Evolutionary conservation across 2,888 invertebrate genomes (phyloP).

Genomic region (Eristalis tenax): DNA sequence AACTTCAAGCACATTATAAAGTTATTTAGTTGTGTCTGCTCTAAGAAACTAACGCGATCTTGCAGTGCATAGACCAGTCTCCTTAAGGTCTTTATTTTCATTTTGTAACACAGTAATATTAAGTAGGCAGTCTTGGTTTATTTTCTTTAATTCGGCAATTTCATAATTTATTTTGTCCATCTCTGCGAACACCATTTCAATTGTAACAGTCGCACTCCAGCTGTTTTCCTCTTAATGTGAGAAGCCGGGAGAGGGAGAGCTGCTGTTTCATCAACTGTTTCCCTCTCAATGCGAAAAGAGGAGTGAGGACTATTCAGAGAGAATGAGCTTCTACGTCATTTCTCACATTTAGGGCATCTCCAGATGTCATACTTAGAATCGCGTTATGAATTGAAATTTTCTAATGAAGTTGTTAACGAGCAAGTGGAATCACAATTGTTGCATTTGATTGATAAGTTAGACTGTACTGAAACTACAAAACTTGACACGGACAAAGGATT

Average conservation of each 20-base stretch:
- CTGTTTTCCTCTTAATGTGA: no score
- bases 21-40: slow-evolving; percentile 17
- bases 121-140: slow-evolving; percentile 4
- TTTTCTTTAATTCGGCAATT: slow-evolving; percentile 2
- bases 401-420: no score
- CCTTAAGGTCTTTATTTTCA: slow-evolving; percentile 24
- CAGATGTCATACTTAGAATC: no score
- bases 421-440: no score
- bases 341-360: no score
- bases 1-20: slow-evolving; percentile 22
- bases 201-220: slow-evolving; percentile 8
- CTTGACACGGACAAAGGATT: no score
- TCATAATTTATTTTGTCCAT: neutral
- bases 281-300: no score
- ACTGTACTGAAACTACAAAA: no score
- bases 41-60: neutral
- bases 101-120: slow-evolving; percentile 6
- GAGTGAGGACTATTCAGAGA: neutral
- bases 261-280: no score
- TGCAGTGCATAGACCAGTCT: neutral
- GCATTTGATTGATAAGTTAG: no score
- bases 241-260: no score
- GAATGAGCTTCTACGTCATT: neutral
- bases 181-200: neutral
- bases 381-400: no score